Base-by-base conservation (phyloP, 2,113 vertebrate genomes). In the Neodon shergylaensis region DNA sequence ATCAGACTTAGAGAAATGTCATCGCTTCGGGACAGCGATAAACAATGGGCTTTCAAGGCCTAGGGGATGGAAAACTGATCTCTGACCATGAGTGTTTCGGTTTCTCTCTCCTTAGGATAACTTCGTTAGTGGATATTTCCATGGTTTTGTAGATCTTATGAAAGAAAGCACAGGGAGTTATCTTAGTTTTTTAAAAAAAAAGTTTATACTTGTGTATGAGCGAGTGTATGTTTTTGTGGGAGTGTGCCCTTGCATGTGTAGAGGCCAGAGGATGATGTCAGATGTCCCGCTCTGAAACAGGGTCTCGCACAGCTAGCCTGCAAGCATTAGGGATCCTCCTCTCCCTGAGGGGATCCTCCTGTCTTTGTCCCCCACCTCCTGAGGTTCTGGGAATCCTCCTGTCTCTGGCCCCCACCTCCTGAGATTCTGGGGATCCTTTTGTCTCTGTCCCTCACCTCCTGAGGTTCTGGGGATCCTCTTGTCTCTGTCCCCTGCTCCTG, bases 1-100 rank as follows among this genome's bases (percentile, higher is more conserved):
- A 78, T 93, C 33, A 95, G 79, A 96, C 52, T 90, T 85, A 70
- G 54, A 88, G 26, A 92, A 93, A 39, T 92, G 90, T 65, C 68
- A 77, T 49, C 81, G 86, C 66, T 94, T 93, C 68, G 87, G 76
- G 58, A 77, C 39, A 54, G 52, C 54, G 39, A 90, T 95, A 84
- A 97, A 88, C 79, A 96, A 65, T 70, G 77, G 36, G 72, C 47
- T 42, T 86, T 91, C 70, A 90, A 87, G 77, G 44, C 92, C 81
- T 47, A 36, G 79, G 95, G 92, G 74, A 89, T 58, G 28, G 77
- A 93, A 95, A 82, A 84, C 36, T 22, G 88, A 21, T 21, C 54
- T 21, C 54, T 58, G 54, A 58, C 54, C 81, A 88, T 72, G 88
- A 52, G 66, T 52, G 73, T 79, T 89, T 72, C 13, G 5, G 68